Base-by-base conservation (phyloP, 1,140 invertebrate species). In the Drosophila truncata region DNA sequence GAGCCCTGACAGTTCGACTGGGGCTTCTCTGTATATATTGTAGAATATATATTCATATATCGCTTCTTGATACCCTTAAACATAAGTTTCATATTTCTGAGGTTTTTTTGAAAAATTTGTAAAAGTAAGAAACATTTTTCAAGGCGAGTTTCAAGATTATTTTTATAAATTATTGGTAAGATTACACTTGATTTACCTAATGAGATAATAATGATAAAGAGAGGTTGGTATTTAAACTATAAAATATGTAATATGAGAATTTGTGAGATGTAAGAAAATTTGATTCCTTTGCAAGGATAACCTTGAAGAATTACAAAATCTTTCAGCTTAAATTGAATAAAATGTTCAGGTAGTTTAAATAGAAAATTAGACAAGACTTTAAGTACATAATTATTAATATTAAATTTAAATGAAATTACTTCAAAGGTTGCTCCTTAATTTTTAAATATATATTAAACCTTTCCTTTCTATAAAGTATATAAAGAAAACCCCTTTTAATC, bases 1-100 rank as follows among this genome's bases (percentile, higher is more conserved):
- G 58, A 39, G 65, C 61, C 42, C 65, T 67, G 61, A 55, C 65
- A 49, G 46, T 41, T 11, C 13, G 16, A 42, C 33, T 69, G 65
- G 41, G 59, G 41, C 29, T 46, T 27, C 31, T 23, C 23, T 14
- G 29, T 41, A 41, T 10, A 23, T 16, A 25, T n/a, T 7, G 27
- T n/a, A 29, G 27, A 7, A 25, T 47, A 27, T 47, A 10, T 1
- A 3, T 0, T 5, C 2, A 25, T 6, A 16, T 13, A 20, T 44
- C 8, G 6, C 11, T 33, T 33, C 11, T 8, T 7, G 11, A 60
- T 60, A 44, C 62, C 16, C 62, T 60, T 11, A 2, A 7, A 1
- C 7, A 31, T 13, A 8, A 14, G 4, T 31, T 50, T 16, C 2
- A 47, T 16, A 47, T 47, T 47, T 25, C 0, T 1, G 1, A 16